phyloP scores from a whole-genome alignment of 2,888 invertebrate genomes.

The Cryptocheilus praepositus region DNA sequence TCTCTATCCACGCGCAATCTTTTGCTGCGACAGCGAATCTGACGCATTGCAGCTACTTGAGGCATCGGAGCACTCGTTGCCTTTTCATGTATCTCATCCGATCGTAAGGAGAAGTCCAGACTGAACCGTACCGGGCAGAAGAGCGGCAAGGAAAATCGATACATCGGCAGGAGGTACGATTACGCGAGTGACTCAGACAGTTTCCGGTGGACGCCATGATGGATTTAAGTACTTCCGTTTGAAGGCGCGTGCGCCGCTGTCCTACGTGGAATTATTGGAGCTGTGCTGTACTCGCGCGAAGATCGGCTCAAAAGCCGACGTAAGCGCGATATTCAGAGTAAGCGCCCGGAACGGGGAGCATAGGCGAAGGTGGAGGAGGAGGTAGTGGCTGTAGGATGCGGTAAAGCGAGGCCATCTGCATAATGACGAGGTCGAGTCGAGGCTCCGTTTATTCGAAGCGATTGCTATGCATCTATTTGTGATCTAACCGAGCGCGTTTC shows the following conservation, averaged over 20 bases:
- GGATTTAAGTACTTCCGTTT: constrained; percentile 71
- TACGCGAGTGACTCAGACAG: constrained; percentile 70
- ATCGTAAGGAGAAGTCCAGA: constrained; percentile 15
- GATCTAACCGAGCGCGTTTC: constrained; percentile 10
- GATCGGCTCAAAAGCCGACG: constrained; percentile 40
- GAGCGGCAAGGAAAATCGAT: constrained; percentile 57
- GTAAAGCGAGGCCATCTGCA: constrained; percentile 52
- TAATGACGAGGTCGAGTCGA: constrained; percentile 56
- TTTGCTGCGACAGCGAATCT: too few species aligned
- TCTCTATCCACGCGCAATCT: constrained; percentile 1
- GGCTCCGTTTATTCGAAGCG: constrained; percentile 52
- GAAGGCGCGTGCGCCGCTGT: constrained; percentile 66
- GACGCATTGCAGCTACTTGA: too few species aligned
- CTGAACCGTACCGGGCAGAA: constrained; percentile 12
- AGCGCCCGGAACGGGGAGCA: constrained; percentile 19
- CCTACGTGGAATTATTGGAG: constrained; percentile 53
- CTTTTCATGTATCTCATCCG: too few species aligned
- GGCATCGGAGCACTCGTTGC: too few species aligned
- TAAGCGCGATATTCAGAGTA: constrained; percentile 35
- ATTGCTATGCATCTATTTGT: constrained; percentile 44
- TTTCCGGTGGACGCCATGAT: constrained; percentile 71
- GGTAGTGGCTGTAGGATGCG: constrained; percentile 40
- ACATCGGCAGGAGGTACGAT: constrained; percentile 65
- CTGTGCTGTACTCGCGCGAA: constrained; percentile 34
- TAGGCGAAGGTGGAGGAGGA: constrained; percentile 19